Conservation (phyloP, 2,797 vertebrate genomes). For the Phataginus tricuspis region DNA sequence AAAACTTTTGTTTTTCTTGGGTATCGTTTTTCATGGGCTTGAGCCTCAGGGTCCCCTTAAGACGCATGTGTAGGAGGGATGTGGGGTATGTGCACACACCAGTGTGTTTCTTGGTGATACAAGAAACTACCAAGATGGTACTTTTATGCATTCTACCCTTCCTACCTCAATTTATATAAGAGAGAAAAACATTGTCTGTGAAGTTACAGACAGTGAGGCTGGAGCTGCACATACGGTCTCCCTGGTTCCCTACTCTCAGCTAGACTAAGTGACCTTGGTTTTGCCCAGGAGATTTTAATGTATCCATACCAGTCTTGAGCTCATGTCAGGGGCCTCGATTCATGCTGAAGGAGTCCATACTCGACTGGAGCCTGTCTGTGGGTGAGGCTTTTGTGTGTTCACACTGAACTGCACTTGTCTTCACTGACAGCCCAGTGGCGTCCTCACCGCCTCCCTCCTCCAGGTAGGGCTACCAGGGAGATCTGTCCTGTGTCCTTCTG, state of each 20-base stretch:
- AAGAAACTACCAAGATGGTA: not conserved
- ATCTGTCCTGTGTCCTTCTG: not conserved
- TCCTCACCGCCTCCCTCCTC: not conserved
- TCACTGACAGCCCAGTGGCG: not conserved
- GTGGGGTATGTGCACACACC: not conserved
- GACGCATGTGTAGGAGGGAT: not conserved
- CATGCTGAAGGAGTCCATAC: not conserved
- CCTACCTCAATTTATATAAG: not conserved
- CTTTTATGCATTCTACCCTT: not conserved
- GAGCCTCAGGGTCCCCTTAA: not conserved
- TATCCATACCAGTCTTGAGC: not conserved
- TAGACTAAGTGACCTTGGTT: not conserved
- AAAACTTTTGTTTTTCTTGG: not conserved
- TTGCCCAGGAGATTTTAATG: not conserved
- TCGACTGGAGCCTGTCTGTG: not conserved
- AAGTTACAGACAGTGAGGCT: conserved; percentile 77
- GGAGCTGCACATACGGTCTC: conserved; percentile 83
- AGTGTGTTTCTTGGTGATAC: not conserved
- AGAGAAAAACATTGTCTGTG: not conserved
- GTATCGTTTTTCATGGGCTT: not conserved
- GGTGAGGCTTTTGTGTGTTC: not conserved
- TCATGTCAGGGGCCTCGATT: not conserved
- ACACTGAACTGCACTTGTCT: not conserved
- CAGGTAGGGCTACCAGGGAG: not conserved
- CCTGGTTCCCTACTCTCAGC: conserved; percentile 85